These are phyloP conservation scores for Oopsacas minuta DNA, from an alignment of 37 sponge, comb jelly and placozoan genomes.

Conservation along the genomic window DNA sequence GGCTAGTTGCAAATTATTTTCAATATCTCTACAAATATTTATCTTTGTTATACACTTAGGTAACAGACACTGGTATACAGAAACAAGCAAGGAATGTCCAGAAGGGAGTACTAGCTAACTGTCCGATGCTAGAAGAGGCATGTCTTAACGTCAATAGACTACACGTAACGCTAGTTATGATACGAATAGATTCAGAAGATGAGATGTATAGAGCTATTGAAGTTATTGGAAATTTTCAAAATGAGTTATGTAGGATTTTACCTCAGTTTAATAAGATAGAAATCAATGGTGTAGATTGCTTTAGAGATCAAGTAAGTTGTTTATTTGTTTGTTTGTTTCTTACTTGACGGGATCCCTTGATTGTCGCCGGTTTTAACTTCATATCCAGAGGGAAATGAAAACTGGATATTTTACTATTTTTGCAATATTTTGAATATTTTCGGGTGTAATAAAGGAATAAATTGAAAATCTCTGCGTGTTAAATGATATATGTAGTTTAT, in stretches of 20 bases:
- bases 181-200: conserved; percentile 36
- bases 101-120: conserved; percentile 21
- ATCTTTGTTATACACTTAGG: too few species aligned
- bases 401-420: too few species aligned
- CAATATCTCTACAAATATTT: too few species aligned
- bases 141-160: conserved; percentile 41
- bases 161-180: conserved; percentile 70
- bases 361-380: too few species aligned
- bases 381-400: too few species aligned
- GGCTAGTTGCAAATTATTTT: too few species aligned
- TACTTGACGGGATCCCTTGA: neutral
- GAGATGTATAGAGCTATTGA: conserved; percentile 34
- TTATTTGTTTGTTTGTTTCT: neutral
- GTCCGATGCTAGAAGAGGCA: conserved; percentile 49
- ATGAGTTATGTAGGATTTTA: conserved; percentile 37
- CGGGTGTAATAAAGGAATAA: too few species aligned
- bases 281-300: conserved; percentile 51
- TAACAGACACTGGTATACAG: conserved; percentile 33
- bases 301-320: conserved; percentile 33
- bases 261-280: conserved; percentile 28
- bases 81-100: conserved; percentile 32
- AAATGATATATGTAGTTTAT: neutral
- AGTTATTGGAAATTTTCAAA: conserved; percentile 33
- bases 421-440: too few species aligned
- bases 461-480: neutral